Percentiles rank a stretch among this genome's conserved stretches.
These are phyloP conservation scores for Helicoverpa assulta DNA, from an alignment of 2,888 invertebrate genomes.

Conservation along the genomic window DNA sequence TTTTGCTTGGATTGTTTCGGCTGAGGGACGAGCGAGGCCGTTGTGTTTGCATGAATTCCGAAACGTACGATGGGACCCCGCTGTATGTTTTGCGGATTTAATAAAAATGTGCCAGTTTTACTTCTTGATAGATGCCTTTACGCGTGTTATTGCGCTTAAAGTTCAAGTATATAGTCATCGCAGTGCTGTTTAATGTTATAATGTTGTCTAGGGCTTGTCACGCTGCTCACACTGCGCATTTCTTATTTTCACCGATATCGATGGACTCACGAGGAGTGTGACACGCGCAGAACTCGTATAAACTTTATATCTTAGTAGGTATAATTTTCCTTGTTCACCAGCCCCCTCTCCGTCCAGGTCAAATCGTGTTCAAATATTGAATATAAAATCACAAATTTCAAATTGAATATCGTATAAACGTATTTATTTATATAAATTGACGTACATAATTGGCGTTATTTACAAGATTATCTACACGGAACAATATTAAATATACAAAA, in stretches of 20 bases:
- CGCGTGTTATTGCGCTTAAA: conserved; percentile 70
- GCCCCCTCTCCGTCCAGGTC: conserved; percentile 87
- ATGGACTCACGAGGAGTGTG: conserved; percentile 40
- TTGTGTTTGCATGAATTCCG: conserved; percentile 80
- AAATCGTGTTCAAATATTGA: conserved; percentile 85
- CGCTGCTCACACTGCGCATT: conserved; percentile 44
- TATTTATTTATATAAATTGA: conserved; percentile 55
- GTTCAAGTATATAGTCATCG: conserved; percentile 53
- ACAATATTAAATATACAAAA: conserved; percentile 15
- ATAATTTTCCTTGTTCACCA: conserved; percentile 74
- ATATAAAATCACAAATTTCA: conserved; percentile 72
- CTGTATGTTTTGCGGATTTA: conserved; percentile 53
- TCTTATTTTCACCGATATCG: conserved; percentile 17
- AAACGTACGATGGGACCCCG: conserved; percentile 75
- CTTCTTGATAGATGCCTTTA: conserved; percentile 66
- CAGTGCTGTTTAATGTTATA: conserved; percentile 49
- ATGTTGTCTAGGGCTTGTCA: conserved; percentile 54
- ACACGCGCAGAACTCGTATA: conserved; percentile 44
- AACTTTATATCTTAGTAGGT: conserved; percentile 41
- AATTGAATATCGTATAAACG: conserved; percentile 72
- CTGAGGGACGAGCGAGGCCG: conserved; percentile 64
- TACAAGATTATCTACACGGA: conserved; percentile 34
- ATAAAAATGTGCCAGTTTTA: conserved; percentile 53
- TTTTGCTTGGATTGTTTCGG: conserved; percentile 76
- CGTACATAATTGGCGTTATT: conserved; percentile 54